These are phyloP conservation scores for Autographa pulchrina DNA, from an alignment of 2,888 invertebrate genomes.

Conservation along the genomic window DNA sequence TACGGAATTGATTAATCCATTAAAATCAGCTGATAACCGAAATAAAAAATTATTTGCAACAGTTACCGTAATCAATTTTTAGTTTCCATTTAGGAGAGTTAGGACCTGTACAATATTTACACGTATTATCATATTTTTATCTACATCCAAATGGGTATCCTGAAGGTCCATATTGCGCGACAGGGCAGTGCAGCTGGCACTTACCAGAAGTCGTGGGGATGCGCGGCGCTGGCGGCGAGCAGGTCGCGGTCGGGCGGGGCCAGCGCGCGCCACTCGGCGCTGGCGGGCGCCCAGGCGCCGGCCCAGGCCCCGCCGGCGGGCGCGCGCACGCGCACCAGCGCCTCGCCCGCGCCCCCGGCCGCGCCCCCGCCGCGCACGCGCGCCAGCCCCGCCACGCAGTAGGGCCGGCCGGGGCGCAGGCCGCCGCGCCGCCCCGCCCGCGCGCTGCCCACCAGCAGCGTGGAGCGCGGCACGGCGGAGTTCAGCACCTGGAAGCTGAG, in stretches of 20 bases:
- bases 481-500: slow-evolving; percentile 92
- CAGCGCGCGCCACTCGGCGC: slow-evolving; percentile 92
- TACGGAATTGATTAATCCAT: too few species aligned
- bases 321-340: slow-evolving; percentile 89
- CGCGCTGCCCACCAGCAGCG: slow-evolving; percentile 90
- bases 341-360: slow-evolving; percentile 84
- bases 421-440: slow-evolving; percentile 82
- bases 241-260: slow-evolving; percentile 90
- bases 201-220: slow-evolving; percentile 69
- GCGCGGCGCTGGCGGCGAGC: slow-evolving; percentile 88
- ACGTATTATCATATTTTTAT: too few species aligned
- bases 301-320: slow-evolving; percentile 91
- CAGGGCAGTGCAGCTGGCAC: slow-evolving; percentile 9
- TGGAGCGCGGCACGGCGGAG: slow-evolving; percentile 92
- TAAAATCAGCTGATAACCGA: too few species aligned
- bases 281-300: slow-evolving; percentile 92
- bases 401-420: slow-evolving; percentile 91
- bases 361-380: slow-evolving; percentile 87
- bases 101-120: too few species aligned
- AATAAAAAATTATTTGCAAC: too few species aligned
- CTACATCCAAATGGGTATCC: too few species aligned
- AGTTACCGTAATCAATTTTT: too few species aligned
- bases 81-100: too few species aligned
- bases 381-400: slow-evolving; percentile 92
- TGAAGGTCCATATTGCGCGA: not conserved